A percentile compares a stretch with the other conserved stretches of the same genome.
These are phyloP conservation scores for Rapana venosa DNA, from an alignment of 2,888 invertebrate species.

Conservation along the genomic window DNA sequence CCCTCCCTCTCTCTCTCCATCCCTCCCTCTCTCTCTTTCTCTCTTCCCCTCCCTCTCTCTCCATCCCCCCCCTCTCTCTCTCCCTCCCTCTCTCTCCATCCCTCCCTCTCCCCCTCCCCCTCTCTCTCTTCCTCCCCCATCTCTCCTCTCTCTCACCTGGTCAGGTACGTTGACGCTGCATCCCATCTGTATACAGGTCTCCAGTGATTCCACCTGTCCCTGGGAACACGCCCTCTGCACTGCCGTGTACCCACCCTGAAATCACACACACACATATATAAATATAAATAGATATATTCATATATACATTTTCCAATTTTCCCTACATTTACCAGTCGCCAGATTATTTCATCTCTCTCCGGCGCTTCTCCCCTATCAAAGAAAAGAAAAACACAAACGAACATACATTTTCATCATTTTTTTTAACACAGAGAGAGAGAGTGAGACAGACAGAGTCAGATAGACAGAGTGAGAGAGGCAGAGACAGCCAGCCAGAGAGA, in stretches of 20 bases:
- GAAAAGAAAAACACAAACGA: neutral
- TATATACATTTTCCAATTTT: neutral
- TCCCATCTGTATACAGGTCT: conserved; percentile 85
- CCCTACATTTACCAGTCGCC: too few relatives aligned
- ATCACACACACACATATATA: neutral
- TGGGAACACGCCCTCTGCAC: conserved; percentile 86
- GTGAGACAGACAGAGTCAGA: neutral
- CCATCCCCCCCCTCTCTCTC: too few relatives aligned
- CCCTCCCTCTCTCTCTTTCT: too few relatives aligned
- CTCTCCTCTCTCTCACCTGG: conserved; percentile 76
- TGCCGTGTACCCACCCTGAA: conserved; percentile 86
- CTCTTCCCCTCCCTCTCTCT: too few relatives aligned
- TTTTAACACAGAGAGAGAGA: neutral
- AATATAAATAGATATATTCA: neutral
- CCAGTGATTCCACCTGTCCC: conserved; percentile 87
- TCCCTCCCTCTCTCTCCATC: too few relatives aligned
- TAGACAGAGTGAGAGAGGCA: neutral
- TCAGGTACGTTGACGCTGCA: conserved; percentile 87
- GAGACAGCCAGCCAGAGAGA: neutral
- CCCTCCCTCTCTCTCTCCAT: too few relatives aligned
- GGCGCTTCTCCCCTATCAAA: too few relatives aligned
- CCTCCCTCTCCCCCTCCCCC: too few relatives aligned
- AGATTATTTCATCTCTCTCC: too few relatives aligned
- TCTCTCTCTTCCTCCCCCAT: too few relatives aligned
- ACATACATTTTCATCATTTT: neutral